Evolutionary conservation across 2,797 vertebrate genomes (phyloP), one percentile per base, ranked within the genome.

Genomic region (Xerus rutilus): DNA sequence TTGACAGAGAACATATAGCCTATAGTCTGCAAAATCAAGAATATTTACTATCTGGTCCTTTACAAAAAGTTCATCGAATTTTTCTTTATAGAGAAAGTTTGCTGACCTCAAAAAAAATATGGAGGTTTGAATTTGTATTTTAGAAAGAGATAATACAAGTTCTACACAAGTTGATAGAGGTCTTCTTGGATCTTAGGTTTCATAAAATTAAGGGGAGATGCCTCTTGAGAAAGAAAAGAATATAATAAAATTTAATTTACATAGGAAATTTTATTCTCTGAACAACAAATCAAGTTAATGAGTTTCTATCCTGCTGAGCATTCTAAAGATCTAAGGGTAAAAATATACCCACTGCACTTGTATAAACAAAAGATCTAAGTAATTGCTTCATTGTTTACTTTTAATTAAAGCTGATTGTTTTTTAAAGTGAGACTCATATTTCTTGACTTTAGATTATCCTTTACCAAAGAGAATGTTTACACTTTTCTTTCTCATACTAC

Each of bases 331-430:
- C 21, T 59, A 88, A 93, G 64, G 43, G 20, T 21, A 89, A 93
- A 86, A 62, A 72, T 83, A 89, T 84, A 28, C 5, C 23, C 43
- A 67, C 8, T 45, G 59, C 13, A 57, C 7, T 10, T 82, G 39
- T 20, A n/a, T 87, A 82, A 89, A 86, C 43, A 94, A 59, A 96
- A 73, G 8, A 28, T 67, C 28, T 62, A 35, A 82, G 25, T 77
- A 13, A 72, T 86, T 85, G 57, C 23, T 86, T 95, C 54, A 73
- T 67, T 43, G 30, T 73, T 93, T 89, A 62, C 20, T 77, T 95
- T 91, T 82, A 81, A 83, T 89, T 59, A 82, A 43, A 14, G 28
- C 21, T 84, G 8, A 84, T 67, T 78, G n/a, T 74, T 86, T 93
- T 92, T 64, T 57, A 6, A 93, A 83, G 64, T 64, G 79, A 87